Base-by-base conservation (phyloP, 2,888 invertebrate species). In the Parnassius apollo region DNA sequence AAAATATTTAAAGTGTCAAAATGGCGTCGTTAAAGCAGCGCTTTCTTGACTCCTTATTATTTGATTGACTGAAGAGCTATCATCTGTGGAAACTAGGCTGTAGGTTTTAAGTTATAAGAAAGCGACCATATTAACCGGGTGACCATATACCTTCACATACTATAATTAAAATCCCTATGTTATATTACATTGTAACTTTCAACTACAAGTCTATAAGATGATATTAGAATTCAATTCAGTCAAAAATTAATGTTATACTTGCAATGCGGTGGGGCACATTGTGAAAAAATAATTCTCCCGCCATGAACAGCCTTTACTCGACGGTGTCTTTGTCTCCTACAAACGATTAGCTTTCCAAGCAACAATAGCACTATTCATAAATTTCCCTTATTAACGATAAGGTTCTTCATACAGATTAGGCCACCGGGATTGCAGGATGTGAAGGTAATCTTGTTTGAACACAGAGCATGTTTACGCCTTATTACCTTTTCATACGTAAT, bases 401-500 rank as follows among this genome's bases (percentile, higher is more conserved):
- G 79, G 73, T 66, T 61, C 51, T 61, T 62, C 67, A 68, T 70
- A 77, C 76, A 75, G 83, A 85, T 88, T 78, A 86, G 89, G 76
- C 90, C 91, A 91, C 91, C 91, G 80, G 83, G 85, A 83, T 73
- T 73, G 88, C 91, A 91, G 91, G 91, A 91, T 86, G 89, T 83
- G 78, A 71, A 72, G 77, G 77, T 90, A 90, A 90, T 90, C 89
- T 85, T 88, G 85, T 87, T 84, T 86, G 72, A 76, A 76, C 75
- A 77, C 73, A 72, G 74, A 75, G 74, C 74, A 75, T 80, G 72
- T 73, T 80, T 82, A 72, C 74, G 72, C 76, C 77, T 81, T 78
- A 82, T 81, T 83, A 77, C 79, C 68, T 77, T 68, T 68, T 58
- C 67, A 66, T 66, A 66, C 62, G 68, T 71, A 71, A 71, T 70